Conservation (phyloP, 2,888 invertebrate species). For the Eutolmus rufibarbis region DNA sequence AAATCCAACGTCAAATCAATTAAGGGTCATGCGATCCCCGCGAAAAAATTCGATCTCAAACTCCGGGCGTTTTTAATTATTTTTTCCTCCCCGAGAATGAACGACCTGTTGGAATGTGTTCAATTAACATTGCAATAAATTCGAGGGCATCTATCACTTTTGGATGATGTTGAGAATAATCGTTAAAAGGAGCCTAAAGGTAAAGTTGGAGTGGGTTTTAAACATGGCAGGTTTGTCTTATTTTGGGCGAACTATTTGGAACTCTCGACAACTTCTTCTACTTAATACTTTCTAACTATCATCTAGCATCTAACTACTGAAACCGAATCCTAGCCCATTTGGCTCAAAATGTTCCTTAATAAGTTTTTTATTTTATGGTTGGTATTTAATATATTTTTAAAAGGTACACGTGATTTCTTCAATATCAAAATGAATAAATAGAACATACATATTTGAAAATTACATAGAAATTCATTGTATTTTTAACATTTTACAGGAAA, state of each 20-base stretch:
- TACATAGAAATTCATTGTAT: too few relatives aligned
- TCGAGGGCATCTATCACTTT: neutral
- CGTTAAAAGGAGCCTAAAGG: neutral
- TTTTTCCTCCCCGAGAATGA: neutral
- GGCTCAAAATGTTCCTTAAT: too few relatives aligned
- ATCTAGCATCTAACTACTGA: too few relatives aligned
- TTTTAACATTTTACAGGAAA: too few relatives aligned
- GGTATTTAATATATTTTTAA: too few relatives aligned
- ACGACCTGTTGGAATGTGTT: neutral
- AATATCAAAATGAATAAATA: too few relatives aligned
- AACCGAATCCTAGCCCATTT: too few relatives aligned
- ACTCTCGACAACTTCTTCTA: neutral
- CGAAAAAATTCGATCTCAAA: neutral
- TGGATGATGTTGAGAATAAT: neutral
- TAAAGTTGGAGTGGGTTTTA: neutral
- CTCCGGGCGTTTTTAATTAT: neutral
- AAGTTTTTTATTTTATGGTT: too few relatives aligned
- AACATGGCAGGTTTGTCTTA: neutral
- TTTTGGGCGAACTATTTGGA: too few relatives aligned
- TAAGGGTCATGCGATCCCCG: neutral
- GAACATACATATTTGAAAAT: too few relatives aligned
- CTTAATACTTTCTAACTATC: too few relatives aligned
- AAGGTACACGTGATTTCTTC: too few relatives aligned
- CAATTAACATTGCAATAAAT: neutral
- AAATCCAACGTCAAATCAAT: slow-evolving; percentile 6